Conservation (phyloP, 1,140 invertebrate species). For the Teleogryllus occipitalis region DNA sequence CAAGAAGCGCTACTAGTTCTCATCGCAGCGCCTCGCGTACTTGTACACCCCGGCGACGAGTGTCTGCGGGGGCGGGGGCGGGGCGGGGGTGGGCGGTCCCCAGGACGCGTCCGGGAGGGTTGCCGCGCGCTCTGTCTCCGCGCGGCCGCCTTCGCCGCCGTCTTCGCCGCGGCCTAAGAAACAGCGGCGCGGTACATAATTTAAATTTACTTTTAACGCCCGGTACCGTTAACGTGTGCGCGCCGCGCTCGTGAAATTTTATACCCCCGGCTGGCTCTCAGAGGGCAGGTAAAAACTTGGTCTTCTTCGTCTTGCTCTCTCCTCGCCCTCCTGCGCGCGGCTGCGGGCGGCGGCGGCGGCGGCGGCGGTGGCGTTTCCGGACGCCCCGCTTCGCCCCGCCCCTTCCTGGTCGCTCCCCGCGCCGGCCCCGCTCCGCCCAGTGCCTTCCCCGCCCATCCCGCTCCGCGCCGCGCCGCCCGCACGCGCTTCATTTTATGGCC, state of each 20-base stretch:
- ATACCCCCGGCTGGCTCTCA: constrained; percentile 19
- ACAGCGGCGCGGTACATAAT: constrained; percentile 20
- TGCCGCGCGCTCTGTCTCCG: background rate
- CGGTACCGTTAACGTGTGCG: constrained; percentile 18
- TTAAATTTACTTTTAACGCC: constrained; percentile 24
- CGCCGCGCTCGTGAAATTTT: constrained; percentile 22
- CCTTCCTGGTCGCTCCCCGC: background rate
- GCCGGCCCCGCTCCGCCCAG: no score
- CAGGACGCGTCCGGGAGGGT: no score
- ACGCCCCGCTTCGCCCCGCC: background rate
- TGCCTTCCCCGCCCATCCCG: background rate
- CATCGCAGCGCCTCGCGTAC: no score
- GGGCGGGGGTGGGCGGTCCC: no score
- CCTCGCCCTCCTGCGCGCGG: background rate
- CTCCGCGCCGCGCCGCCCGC: no score
- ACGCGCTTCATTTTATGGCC: background rate
- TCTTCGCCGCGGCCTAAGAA: background rate
- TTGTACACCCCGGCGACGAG: no score
- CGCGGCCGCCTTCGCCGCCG: background rate
- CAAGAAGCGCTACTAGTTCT: no score
- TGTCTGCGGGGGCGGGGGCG: no score
- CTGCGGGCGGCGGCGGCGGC: background rate
- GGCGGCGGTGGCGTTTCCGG: background rate
- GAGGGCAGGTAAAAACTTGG: constrained; percentile 22
- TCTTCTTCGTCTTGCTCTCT: constrained; percentile 14